Conservation (phyloP, 1,140 invertebrate genomes). For the Oppia nitens region DNA sequence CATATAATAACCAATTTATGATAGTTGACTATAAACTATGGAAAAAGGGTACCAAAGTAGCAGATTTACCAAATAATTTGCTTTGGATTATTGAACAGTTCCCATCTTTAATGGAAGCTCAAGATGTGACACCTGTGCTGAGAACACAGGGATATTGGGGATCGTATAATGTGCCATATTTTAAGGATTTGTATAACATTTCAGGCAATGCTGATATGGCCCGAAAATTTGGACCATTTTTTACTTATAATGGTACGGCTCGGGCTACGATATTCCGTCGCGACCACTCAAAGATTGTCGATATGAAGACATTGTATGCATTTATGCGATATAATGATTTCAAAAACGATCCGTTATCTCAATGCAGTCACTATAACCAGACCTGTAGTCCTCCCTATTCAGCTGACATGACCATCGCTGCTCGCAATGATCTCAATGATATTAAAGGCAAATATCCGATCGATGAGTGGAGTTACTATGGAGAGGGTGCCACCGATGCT, state of each 20-base stretch:
- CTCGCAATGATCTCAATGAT: slow-evolving; percentile 17
- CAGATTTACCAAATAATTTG: slow-evolving; percentile 18
- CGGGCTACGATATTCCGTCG: slow-evolving; percentile 29
- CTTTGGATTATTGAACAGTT: slow-evolving; percentile 30
- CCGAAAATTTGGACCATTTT: slow-evolving; percentile 23
- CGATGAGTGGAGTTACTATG: neutral
- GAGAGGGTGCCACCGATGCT: slow-evolving; percentile 11
- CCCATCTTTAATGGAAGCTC: slow-evolving; percentile 25
- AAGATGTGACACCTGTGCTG: slow-evolving; percentile 25
- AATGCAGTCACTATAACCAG: neutral
- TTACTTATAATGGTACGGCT: slow-evolving; percentile 26
- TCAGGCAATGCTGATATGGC: slow-evolving; percentile 28
- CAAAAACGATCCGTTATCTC: slow-evolving; percentile 14
- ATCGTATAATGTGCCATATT: slow-evolving; percentile 31
- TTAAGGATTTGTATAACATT: slow-evolving; percentile 28
- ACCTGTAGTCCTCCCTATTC: slow-evolving; percentile 17
- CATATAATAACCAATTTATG: slow-evolving; percentile 33
- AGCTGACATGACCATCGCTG: slow-evolving; percentile 10
- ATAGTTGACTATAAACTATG: slow-evolving; percentile 28
- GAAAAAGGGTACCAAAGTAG: slow-evolving; percentile 12
- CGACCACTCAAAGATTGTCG: slow-evolving; percentile 24
- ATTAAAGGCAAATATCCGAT: slow-evolving; percentile 11
- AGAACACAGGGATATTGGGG: slow-evolving; percentile 27
- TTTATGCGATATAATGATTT: slow-evolving; percentile 29
- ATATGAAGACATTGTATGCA: slow-evolving; percentile 24